These are phyloP conservation scores for Anthrax anthrax DNA, from an alignment of 2,888 invertebrate genomes.

Conservation along the genomic window DNA sequence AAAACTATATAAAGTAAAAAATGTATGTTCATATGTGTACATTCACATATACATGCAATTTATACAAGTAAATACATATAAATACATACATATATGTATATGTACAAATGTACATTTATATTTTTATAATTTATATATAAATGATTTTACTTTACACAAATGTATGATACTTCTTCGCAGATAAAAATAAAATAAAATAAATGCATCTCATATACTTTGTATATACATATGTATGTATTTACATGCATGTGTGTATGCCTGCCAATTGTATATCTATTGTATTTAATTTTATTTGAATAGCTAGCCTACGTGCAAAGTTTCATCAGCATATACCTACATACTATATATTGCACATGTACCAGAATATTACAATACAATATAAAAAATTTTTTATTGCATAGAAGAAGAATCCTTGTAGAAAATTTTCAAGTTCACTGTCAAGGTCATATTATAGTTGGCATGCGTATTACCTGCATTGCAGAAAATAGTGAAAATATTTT, in stretches of 20 bases:
- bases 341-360: not conserved
- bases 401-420: constrained; percentile 1
- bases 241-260: too few species aligned
- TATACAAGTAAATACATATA: not conserved
- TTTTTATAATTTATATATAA: too few species aligned
- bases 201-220: too few species aligned
- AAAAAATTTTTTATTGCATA: not conserved
- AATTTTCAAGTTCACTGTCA: constrained; percentile 66
- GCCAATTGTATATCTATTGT: too few species aligned
- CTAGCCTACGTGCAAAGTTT: not conserved
- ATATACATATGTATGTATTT: too few species aligned
- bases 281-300: too few species aligned
- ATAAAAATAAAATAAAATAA: not conserved
- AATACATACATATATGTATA: too few species aligned
- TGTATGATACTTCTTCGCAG: not conserved
- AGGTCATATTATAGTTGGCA: constrained; percentile 56
- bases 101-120: too few species aligned
- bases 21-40: too few species aligned
- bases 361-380: not conserved
- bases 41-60: not conserved
- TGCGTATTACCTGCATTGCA: constrained; percentile 53
- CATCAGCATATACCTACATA: not conserved
- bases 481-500: constrained; percentile 33
- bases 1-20: too few species aligned
- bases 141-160: too few species aligned